Conservation (phyloP, 2,888 invertebrate species). For the Gibbula magus region DNA sequence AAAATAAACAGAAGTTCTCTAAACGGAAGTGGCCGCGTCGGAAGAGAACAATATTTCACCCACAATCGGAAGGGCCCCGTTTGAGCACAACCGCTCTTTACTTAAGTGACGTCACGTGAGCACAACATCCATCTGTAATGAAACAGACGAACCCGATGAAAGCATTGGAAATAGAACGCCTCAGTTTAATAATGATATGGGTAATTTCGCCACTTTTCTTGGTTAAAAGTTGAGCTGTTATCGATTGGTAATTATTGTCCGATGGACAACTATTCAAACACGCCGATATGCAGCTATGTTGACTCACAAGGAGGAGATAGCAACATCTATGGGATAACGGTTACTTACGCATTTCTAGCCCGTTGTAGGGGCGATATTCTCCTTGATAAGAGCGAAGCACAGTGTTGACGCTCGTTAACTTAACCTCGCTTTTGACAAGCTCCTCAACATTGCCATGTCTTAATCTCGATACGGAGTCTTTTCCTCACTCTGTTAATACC, state of each 20-base stretch:
- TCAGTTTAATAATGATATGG: not conserved
- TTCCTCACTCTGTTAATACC: not conserved
- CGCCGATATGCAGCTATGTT: not conserved
- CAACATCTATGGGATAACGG: not conserved
- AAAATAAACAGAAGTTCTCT: too few species aligned
- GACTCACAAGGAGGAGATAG: constrained; percentile 7
- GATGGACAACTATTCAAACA: not conserved
- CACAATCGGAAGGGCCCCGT: too few species aligned
- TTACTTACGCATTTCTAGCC: not conserved
- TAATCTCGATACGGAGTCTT: not conserved
- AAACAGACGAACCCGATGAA: too few species aligned
- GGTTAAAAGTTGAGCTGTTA: not conserved
- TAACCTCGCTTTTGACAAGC: not conserved
- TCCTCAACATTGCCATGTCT: not conserved
- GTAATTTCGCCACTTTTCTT: not conserved
- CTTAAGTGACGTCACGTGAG: too few species aligned
- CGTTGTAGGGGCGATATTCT: not conserved
- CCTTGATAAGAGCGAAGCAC: not conserved
- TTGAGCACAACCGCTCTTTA: too few species aligned
- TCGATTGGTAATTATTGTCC: not conserved
- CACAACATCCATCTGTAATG: too few species aligned
- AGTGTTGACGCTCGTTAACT: not conserved
- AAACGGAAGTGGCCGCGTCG: too few species aligned
- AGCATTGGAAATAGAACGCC: too few species aligned
- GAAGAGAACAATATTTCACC: too few species aligned